These are phyloP conservation scores for Empidonax alnorum DNA, from an alignment of 2,113 vertebrate species.

Conservation along the genomic window DNA sequence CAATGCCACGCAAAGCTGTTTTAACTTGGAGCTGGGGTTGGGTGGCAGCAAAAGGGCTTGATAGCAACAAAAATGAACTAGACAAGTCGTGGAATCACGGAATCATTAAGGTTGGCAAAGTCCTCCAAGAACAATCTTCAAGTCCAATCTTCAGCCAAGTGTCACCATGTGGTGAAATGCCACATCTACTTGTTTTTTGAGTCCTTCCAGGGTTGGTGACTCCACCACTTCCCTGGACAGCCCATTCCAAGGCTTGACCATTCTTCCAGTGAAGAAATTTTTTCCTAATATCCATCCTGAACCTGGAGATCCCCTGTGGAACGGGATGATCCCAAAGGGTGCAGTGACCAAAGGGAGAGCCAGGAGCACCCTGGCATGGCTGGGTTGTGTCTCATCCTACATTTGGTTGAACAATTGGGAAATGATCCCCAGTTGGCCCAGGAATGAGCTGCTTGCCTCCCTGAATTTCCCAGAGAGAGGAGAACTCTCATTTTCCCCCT, in stretches of 20 bases:
- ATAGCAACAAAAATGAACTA: background rate
- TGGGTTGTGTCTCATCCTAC: background rate
- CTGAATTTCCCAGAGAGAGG: background rate
- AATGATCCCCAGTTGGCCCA: background rate
- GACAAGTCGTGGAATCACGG: background rate
- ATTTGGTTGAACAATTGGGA: background rate
- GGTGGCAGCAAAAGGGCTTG: background rate
- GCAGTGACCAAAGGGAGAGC: background rate
- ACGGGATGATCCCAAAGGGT: background rate
- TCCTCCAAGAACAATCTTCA: background rate
- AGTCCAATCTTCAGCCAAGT: background rate
- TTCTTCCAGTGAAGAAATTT: no score
- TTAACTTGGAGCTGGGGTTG: background rate
- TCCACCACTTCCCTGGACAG: background rate
- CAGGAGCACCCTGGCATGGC: background rate
- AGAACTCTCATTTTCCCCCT: fast-evolving
- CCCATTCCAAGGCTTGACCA: background rate
- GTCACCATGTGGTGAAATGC: background rate
- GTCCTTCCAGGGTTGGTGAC: background rate
- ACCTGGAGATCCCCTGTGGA: background rate
- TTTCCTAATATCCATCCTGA: background rate
- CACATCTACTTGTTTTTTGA: background rate
- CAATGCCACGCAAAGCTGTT: background rate
- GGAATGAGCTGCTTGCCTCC: background rate
- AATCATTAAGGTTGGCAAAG: background rate